Evolutionary conservation across 2,797 vertebrate genomes (phyloP).

Genomic region (Siniperca undulata): DNA sequence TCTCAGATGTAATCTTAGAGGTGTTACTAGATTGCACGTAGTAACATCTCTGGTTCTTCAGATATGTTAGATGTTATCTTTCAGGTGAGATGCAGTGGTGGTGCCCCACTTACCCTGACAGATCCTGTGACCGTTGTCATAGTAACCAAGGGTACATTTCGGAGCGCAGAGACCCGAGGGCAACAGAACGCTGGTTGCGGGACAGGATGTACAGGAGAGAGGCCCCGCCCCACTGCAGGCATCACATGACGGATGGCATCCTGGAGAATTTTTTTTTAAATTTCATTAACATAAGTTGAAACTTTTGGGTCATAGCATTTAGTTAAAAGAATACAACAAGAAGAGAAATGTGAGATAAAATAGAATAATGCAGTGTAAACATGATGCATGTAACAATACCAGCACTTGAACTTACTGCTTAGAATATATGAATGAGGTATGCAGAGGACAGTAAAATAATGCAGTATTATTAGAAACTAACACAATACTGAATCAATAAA

Average conservation of each 20-base stretch:
- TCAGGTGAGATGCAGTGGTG: neutral
- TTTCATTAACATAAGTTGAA: neutral
- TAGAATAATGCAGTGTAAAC: neutral
- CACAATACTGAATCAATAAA: neutral
- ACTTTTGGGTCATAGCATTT: neutral
- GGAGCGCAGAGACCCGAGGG: constrained; percentile 85
- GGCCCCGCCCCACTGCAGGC: constrained; percentile 86
- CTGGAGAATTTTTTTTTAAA: constrained; percentile 73
- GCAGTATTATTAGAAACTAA: neutral
- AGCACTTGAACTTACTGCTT: neutral
- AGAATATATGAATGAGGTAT: neutral
- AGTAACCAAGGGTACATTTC: constrained; percentile 87
- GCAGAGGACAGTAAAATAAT: neutral
- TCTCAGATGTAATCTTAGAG: neutral
- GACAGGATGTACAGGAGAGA: constrained; percentile 89
- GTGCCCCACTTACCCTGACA: constrained; percentile 87
- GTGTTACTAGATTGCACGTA: neutral
- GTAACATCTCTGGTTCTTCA: neutral
- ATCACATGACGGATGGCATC: constrained; percentile 91
- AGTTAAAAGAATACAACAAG: neutral
- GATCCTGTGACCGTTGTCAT: constrained; percentile 78
- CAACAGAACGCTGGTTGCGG: constrained; percentile 79
- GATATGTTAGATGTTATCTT: neutral
- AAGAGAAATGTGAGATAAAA: neutral
- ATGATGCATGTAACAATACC: neutral